phyloP scores from a whole-genome alignment of 30 jellyfish, hydroid and myxozoan genomes.

The Phacellophora camtschatica region DNA sequence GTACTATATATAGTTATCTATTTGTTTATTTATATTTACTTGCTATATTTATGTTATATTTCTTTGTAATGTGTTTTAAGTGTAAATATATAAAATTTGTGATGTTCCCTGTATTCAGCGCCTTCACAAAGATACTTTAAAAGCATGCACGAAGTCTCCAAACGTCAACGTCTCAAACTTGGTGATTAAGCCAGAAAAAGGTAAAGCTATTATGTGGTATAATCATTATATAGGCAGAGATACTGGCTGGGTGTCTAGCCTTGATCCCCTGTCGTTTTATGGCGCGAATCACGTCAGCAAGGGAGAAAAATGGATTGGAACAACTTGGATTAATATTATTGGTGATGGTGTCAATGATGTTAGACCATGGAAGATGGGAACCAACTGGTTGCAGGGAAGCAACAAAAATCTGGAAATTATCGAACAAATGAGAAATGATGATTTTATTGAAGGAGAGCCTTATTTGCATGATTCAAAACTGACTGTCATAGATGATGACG shows the following conservation, averaged over 20 bases:
- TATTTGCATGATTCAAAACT: constrained; percentile 65
- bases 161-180: constrained; percentile 38
- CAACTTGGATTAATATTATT: constrained; percentile 73
- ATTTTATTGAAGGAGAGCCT: constrained; percentile 74
- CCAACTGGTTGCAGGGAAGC: constrained; percentile 65
- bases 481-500: constrained; percentile 4
- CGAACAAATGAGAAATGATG: constrained; percentile 81
- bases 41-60: too few species aligned
- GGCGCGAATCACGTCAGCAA: constrained; percentile 52
- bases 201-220: constrained; percentile 95
- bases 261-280: constrained; percentile 58
- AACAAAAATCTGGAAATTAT: constrained; percentile 42
- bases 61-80: too few species aligned
- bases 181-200: constrained; percentile 83
- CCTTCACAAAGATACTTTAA: constrained; percentile 65
- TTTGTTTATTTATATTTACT: too few species aligned
- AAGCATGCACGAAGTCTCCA: constrained; percentile 70
- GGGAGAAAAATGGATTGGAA: constrained; percentile 87
- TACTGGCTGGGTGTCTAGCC: constrained; percentile 89
- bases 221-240: constrained; percentile 76
- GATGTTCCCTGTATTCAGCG: too few species aligned
- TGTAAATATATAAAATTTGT: too few species aligned
- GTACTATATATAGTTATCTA: too few species aligned
- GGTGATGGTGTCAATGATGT: constrained; percentile 95
- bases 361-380: constrained; percentile 91